Base-by-base conservation (phyloP, 2,113 vertebrate genomes). In the Antennarius striatus region DNA sequence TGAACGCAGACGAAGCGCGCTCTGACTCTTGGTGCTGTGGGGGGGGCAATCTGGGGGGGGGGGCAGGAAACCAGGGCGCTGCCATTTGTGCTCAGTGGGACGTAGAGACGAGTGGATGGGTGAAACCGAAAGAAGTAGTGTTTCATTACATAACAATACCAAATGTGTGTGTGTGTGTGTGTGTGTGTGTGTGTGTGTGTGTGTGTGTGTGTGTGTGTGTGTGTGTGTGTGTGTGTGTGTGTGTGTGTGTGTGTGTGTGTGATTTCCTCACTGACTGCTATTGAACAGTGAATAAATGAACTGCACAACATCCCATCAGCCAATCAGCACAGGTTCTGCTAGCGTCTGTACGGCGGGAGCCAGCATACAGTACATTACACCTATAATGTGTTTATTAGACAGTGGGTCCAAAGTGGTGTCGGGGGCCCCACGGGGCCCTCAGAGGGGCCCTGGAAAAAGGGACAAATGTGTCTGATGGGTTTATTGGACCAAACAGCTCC, bases 281-380 rank as follows among this genome's bases (percentile, higher is more conserved):
- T 68, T 82, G 69, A 72, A 67, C 60, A 68, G 52, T 79, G 68
- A 77, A 52, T 77, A 85, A 88, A 81, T 72, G 48, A 73, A 71
- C 68, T 63, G 29, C 6, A 32, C 22, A 22, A 22, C 22, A 2
- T 22, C 2, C 22, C 22, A 22, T 22, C 22, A 22, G 22, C 22
- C 22, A 22, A 22, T 36, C 32, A 7, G 32, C 32, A 36, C 5
- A 4, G 32, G 32, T 3, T 36, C 7, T 22, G 22, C 2, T 22
- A 22, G 22, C 22, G 22, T 22, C 22, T 22, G 22, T 22, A 22
- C 22, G 22, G 22, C 22, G 2, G 22, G 22, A 22, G 22, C 22
- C 22, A 22, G 22, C 22, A 22, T 22, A 22, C 22, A 22, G 1
- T 22, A 22, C 22, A 22, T 22, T 22, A 22, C 1, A 22, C 22